Percentiles rank a stretch among this genome's conserved stretches.
phyloP scores from a whole-genome alignment of 2,797 vertebrate species.

The Tadarida brasiliensis region DNA sequence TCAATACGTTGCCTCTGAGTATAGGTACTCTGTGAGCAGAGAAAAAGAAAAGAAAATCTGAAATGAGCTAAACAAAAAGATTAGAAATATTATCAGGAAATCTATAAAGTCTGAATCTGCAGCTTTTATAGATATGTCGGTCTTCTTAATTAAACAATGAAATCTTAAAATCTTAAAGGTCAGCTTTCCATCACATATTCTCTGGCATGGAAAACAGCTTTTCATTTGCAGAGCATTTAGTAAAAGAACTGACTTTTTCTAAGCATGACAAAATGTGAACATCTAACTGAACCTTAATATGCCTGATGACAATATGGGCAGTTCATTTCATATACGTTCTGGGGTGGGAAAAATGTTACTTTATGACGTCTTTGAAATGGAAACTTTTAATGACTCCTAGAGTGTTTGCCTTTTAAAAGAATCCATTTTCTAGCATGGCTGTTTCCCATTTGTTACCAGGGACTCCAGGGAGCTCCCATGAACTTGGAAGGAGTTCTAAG shows the following conservation, averaged over 20 bases:
- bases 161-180: neutral
- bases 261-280: neutral
- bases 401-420: slow-evolving; percentile 35
- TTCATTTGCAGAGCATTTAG: neutral
- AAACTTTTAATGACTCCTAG: slow-evolving; percentile 39
- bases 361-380: slow-evolving; percentile 21
- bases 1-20: neutral
- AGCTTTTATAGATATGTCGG: neutral
- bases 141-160: neutral
- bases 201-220: neutral
- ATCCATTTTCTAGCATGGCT: neutral
- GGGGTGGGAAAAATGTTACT: neutral
- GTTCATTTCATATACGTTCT: neutral
- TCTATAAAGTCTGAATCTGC: neutral
- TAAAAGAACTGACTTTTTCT: slow-evolving; percentile 14
- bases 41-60: neutral
- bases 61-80: slow-evolving; percentile 23
- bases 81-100: slow-evolving; percentile 8
- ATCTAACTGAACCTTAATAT: neutral
- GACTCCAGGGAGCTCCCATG: neutral
- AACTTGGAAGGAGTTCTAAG: neutral
- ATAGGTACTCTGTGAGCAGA: neutral
- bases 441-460: slow-evolving; percentile 24
- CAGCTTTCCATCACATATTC: neutral
- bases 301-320: neutral